Conservation (phyloP, 2,797 vertebrate genomes). For the Lithobates sylvaticus region DNA sequence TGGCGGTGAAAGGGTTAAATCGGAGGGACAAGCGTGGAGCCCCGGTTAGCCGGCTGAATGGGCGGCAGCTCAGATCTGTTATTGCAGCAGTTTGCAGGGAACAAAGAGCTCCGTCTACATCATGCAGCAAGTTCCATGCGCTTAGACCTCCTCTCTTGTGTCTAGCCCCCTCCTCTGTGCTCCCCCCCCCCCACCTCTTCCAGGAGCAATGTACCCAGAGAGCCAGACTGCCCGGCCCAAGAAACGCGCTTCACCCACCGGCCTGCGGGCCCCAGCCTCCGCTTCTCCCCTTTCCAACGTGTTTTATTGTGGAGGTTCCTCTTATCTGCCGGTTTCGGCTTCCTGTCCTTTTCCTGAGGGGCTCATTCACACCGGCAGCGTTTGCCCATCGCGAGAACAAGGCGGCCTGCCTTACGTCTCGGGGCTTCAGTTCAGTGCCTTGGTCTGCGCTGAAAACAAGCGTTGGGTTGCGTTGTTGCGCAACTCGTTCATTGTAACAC, state of each 20-base stretch:
- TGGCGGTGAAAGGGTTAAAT: constrained; percentile 25
- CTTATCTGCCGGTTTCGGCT: not conserved
- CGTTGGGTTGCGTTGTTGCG: too few species aligned
- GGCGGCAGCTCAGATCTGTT: constrained; percentile 45
- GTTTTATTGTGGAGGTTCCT: not conserved
- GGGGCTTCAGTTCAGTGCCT: too few species aligned
- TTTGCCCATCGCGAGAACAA: too few species aligned
- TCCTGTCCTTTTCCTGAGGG: too few species aligned
- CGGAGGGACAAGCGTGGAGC: not conserved
- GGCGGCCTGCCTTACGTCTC: too few species aligned
- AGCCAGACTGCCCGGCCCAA: not conserved
- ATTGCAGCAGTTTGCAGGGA: constrained; percentile 40
- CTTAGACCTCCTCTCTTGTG: constrained; percentile 21
- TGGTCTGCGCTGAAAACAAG: too few species aligned
- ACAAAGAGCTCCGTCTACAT: constrained; percentile 59
- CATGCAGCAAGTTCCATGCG: constrained; percentile 54
- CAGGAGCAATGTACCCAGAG: not conserved
- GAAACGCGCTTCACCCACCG: not conserved
- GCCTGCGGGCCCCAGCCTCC: too few species aligned
- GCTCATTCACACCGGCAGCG: too few species aligned
- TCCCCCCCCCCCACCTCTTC: not conserved
- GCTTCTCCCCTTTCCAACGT: not conserved
- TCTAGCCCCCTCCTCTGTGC: constrained; percentile 20
- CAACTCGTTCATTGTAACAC: too few species aligned
- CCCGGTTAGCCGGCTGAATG: not conserved